phyloP scores from a whole-genome alignment of 2,797 vertebrate species.

The Cichlasoma orientale region DNA sequence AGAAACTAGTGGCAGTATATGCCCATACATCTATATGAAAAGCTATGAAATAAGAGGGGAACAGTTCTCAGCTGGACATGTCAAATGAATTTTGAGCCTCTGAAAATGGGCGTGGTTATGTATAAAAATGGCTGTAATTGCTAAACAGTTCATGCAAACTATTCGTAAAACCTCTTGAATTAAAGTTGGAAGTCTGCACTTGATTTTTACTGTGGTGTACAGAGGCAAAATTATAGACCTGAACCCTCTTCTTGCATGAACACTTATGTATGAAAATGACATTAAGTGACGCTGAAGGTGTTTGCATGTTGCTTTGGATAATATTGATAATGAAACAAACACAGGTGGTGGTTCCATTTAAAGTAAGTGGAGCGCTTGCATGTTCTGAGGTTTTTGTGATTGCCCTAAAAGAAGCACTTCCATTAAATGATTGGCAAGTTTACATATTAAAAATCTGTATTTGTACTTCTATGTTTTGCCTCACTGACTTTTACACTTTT shows the following conservation, averaged over 20 bases:
- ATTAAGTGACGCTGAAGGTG: neutral
- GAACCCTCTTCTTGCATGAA: no score
- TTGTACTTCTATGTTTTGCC: neutral
- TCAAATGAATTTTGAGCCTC: neutral
- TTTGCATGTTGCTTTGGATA: fast-evolving
- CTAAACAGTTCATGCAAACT: neutral
- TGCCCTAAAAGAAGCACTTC: neutral
- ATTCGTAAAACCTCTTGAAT: neutral
- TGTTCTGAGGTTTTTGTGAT: neutral
- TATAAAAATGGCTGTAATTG: neutral
- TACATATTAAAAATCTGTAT: neutral
- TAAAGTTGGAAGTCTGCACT: neutral
- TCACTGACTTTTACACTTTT: neutral
- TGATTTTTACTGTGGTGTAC: neutral
- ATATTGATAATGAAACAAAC: neutral
- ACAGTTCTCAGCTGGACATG: neutral
- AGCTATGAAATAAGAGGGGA: neutral
- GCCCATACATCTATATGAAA: no score
- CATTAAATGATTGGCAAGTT: neutral
- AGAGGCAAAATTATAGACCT: fast-evolving
- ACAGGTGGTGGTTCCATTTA: neutral
- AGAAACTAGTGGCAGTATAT: neutral
- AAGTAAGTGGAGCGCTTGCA: neutral
- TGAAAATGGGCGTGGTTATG: neutral
- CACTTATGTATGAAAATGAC: neutral